Conservation (phyloP, 2,888 invertebrate genomes). For the Lampropteryx suffumata region DNA sequence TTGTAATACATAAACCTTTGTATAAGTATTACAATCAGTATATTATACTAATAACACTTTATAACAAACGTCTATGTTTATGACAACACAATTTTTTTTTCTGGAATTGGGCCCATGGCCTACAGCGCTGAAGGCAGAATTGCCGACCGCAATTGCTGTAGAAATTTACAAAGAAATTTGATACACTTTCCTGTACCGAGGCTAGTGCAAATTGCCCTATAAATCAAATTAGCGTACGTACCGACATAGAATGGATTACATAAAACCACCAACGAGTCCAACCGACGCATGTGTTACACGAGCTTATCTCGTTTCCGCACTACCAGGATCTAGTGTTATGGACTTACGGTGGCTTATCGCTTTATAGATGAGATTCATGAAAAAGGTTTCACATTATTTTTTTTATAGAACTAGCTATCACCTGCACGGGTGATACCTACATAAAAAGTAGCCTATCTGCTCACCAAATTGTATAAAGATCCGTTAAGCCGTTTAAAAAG, state of each 20-base stretch:
- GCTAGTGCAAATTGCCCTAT: slow-evolving; percentile 7
- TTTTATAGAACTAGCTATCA: too few species aligned
- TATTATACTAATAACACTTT: too few species aligned
- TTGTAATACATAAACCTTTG: too few species aligned
- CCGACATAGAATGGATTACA: slow-evolving; percentile 21
- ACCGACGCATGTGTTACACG: slow-evolving; percentile 30
- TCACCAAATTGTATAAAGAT: too few species aligned
- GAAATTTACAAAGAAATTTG: not conserved
- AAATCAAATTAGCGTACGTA: slow-evolving; percentile 23
- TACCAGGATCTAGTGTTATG: slow-evolving; percentile 28
- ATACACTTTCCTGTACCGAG: not conserved
- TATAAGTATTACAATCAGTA: too few species aligned
- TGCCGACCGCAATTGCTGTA: not conserved
- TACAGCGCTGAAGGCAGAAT: not conserved
- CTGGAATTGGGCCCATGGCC: too few species aligned
- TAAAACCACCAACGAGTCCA: slow-evolving; percentile 20
- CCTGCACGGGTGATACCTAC: too few species aligned
- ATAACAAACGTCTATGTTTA: too few species aligned
- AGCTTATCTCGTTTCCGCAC: slow-evolving; percentile 44
- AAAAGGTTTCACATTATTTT: too few species aligned
- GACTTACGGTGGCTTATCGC: slow-evolving; percentile 25
- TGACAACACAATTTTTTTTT: not conserved
- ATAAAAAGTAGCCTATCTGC: too few species aligned
- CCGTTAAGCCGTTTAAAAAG: too few species aligned
- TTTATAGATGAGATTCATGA: slow-evolving; percentile 13